phyloP scores from a whole-genome alignment of 2,888 invertebrate genomes.

The Ischnura elegans region DNA sequence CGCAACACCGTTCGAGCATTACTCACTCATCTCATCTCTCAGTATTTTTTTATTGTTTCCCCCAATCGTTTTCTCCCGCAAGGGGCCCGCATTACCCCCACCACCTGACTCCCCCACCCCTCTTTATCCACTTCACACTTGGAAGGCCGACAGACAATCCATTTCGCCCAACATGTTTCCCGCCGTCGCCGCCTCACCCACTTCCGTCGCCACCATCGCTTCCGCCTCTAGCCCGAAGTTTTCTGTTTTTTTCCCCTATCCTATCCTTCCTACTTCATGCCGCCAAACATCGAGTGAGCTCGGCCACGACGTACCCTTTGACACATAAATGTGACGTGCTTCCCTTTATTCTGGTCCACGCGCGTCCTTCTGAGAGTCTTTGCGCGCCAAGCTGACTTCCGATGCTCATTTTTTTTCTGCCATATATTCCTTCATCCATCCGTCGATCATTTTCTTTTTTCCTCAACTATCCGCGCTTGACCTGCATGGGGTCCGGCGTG shows the following conservation, averaged over 20 bases:
- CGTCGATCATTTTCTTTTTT: background rate
- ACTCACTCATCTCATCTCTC: too few species aligned
- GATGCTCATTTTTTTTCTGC: slow-evolving; percentile 18
- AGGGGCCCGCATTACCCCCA: background rate
- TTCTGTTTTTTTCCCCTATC: too few species aligned
- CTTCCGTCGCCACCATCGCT: slow-evolving; percentile 60
- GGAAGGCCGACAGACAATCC: background rate
- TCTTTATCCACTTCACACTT: background rate
- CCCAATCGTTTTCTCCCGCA: background rate
- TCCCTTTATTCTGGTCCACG: slow-evolving; percentile 54
- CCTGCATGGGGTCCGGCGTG: background rate
- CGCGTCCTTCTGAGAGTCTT: background rate
- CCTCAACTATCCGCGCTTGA: background rate
- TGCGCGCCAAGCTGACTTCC: slow-evolving; percentile 33
- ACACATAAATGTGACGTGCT: slow-evolving; percentile 44
- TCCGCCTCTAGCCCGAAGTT: slow-evolving; percentile 3
- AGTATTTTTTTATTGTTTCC: background rate
- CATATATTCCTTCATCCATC: background rate
- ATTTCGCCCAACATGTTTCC: background rate
- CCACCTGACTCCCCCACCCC: background rate
- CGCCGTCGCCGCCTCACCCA: slow-evolving; percentile 16
- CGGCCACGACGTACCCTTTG: slow-evolving; percentile 31
- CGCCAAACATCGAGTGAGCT: background rate
- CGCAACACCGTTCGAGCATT: background rate
- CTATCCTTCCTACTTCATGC: background rate